phyloP scores from a whole-genome alignment of 2,113 vertebrate genomes.

The Misgurnus anguillicaudatus region DNA sequence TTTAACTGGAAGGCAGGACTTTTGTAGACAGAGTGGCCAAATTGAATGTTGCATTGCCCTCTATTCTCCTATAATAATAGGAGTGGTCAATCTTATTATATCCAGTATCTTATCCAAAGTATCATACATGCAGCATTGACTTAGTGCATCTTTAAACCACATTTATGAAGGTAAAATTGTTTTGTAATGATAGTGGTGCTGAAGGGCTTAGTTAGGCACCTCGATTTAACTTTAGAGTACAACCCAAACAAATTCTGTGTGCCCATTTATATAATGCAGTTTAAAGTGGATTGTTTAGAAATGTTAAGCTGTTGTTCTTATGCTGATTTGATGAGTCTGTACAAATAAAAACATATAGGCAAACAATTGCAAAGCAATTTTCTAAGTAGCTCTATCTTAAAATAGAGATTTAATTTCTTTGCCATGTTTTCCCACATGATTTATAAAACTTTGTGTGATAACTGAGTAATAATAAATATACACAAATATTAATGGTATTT shows the following conservation, averaged over 20 bases:
- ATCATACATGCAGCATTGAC: no score
- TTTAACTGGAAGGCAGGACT: no score
- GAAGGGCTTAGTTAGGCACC: not conserved
- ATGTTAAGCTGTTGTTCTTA: conserved; percentile 17
- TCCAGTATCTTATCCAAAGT: no score
- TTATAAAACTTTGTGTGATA: not conserved
- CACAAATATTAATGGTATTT: not conserved
- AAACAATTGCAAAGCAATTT: not conserved
- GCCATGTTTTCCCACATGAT: not conserved
- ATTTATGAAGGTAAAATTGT: not conserved
- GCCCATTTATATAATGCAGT: conserved; percentile 17
- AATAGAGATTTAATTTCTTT: not conserved
- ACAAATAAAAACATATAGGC: not conserved
- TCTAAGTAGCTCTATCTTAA: not conserved
- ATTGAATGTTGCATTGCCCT: no score
- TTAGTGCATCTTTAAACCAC: conserved; percentile 4
- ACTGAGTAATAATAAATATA: not conserved
- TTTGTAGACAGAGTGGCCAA: no score
- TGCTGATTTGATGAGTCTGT: conserved; percentile 6
- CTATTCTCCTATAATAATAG: no score
- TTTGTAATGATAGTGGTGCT: not conserved
- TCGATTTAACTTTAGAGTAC: not conserved
- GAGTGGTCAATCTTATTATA: no score
- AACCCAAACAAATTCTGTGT: not conserved
- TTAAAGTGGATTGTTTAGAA: conserved; percentile 16